Base-by-base conservation (phyloP, 2,888 invertebrate genomes). In the Drosophila differens region DNA sequence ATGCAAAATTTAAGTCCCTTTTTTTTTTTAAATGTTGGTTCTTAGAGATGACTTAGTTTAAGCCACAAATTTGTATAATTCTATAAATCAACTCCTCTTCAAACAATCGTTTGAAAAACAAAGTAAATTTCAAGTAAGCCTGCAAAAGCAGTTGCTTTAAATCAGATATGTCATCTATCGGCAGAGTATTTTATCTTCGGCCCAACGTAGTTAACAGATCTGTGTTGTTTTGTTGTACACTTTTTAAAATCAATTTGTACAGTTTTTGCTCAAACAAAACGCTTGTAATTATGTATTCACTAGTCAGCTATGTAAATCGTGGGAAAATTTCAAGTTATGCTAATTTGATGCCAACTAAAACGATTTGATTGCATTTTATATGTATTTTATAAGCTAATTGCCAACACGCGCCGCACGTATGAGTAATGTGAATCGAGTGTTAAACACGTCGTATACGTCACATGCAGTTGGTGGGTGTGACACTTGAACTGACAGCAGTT, bases 321-420 rank as follows among this genome's bases (percentile, higher is more conserved):
- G 86, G 84, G 86, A 87, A 86, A 73, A 63, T 69, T 70, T 77
- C 58, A 76, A 86, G 69, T 77, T 77, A 86, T 86, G 90, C 30
- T 79, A 85, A 86, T 83, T 63, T 65, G 62, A 85, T 85, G 72
- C 79, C 70, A 58, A 58, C 58, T 72, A 73, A 73, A 71, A 68
- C 49, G 76, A 72, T 57, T 72, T 60, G 70, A 70, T 79, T 69
- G 59, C 58, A 58, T 33, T 33, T 57, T 16, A 58, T 57, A 28
- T 57, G 44, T 22, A 41, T 25, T 65, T 62, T 44, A 47, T 6
- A 22, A 69, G 67, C 72, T 79, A 85, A 90, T 81, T 67, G 79
- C 58, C 67, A 89, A 87, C 86, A 87, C 86, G 86, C 90, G 86
- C 86, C 90, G 63, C 37, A 44, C 35, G 60, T 57, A 77, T 90